phyloP scores from a whole-genome alignment of 2,888 invertebrate genomes.

The Rotaria socialis region DNA sequence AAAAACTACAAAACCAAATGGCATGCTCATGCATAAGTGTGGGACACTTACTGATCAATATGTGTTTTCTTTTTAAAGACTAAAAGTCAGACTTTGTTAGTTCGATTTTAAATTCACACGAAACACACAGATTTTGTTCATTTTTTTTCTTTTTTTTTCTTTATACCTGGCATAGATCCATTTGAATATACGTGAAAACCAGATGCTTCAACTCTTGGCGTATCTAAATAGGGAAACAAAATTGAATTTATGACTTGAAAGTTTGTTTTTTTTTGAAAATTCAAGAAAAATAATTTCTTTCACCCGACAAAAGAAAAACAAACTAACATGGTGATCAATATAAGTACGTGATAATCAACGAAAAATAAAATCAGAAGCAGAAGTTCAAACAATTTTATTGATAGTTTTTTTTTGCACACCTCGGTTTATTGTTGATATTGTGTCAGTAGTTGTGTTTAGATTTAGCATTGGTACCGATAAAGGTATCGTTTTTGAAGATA shows the following conservation, averaged over 20 bases:
- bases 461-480: neutral
- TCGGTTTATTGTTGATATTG: neutral
- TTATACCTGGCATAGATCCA: neutral
- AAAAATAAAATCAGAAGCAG: neutral
- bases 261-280: too few relatives aligned
- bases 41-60: neutral
- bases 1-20: neutral
- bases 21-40: neutral
- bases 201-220: neutral
- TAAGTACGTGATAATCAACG: too few relatives aligned
- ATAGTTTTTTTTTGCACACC: neutral
- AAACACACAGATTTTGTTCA: neutral
- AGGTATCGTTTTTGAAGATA: neutral
- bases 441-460: neutral
- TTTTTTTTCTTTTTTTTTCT: too few relatives aligned
- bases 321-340: neutral
- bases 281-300: neutral
- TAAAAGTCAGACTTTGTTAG: constrained; percentile 12
- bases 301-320: neutral
- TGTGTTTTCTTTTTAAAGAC: neutral
- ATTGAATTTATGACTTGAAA: too few relatives aligned
- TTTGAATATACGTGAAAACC: neutral
- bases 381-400: neutral
- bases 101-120: neutral
- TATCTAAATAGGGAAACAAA: neutral